phyloP scores from a whole-genome alignment of 2,113 vertebrate genomes.

The Jaculus jaculus region DNA sequence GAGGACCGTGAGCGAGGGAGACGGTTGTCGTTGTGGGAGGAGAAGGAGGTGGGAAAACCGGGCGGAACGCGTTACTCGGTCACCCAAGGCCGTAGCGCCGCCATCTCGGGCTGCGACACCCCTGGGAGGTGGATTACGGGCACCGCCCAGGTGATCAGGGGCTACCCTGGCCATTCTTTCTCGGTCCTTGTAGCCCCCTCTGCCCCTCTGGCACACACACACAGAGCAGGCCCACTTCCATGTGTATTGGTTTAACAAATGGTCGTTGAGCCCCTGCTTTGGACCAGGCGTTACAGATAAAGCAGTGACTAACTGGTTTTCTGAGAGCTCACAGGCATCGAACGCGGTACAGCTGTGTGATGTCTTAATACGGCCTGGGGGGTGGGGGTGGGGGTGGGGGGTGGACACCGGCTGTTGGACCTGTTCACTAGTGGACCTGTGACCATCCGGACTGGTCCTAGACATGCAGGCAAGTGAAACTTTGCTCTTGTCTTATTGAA shows the following conservation, averaged over 20 bases:
- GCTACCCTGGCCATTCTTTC: background rate
- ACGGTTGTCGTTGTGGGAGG: too few species aligned
- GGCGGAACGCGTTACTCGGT: background rate
- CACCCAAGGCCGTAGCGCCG: conserved; percentile 6
- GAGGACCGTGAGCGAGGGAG: background rate
- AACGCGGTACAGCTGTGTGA: background rate
- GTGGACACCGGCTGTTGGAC: background rate
- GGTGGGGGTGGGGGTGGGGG: background rate
- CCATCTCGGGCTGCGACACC: conserved; percentile 54
- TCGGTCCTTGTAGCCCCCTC: background rate
- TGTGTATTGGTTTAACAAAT: background rate
- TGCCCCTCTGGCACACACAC: background rate
- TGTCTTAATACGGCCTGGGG: background rate
- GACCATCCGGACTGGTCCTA: background rate
- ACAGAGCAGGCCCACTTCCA: too few species aligned
- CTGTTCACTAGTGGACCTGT: background rate
- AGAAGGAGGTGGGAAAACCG: background rate
- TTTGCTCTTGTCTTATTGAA: background rate
- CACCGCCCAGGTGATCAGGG: background rate
- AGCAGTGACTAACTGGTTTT: background rate
- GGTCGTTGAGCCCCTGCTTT: background rate
- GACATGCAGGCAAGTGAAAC: background rate
- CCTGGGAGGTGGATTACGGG: conserved; percentile 29
- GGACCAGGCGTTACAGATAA: background rate
- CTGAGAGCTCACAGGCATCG: background rate